A percentile compares a stretch with the other conserved stretches of the same genome.
Evolutionary conservation across 2,113 vertebrate genomes (phyloP).

Genomic region (Odontophorus gujanensis): DNA sequence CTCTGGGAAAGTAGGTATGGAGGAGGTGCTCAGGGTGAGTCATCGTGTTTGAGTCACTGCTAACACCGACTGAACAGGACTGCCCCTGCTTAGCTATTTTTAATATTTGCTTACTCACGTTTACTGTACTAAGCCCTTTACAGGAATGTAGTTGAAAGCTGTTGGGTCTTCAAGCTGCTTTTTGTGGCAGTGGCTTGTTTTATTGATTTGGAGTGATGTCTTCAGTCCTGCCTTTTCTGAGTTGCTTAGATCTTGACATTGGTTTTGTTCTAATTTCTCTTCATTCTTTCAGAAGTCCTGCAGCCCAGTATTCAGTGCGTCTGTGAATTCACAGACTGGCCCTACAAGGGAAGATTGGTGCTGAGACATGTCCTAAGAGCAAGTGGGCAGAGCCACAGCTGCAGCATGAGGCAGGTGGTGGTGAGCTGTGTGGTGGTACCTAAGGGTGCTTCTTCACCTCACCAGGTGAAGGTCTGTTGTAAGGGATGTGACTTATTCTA

Average conservation of each 20-base stretch:
- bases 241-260: neutral
- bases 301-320: neutral
- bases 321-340: too few species aligned
- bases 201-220: neutral
- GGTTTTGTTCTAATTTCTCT: neutral
- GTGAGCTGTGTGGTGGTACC: neutral
- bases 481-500: accelerated
- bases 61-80: neutral
- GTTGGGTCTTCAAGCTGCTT: neutral
- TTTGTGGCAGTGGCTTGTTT: neutral
- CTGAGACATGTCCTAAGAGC: accelerated
- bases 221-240: neutral
- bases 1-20: accelerated
- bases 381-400: neutral
- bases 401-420: accelerated
- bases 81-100: constrained; percentile 34
- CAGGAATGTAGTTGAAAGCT: constrained; percentile 27
- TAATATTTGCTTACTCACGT: constrained; percentile 64
- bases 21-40: constrained; percentile 4
- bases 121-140: constrained; percentile 43
- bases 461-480: neutral
- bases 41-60: neutral
- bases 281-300: neutral
- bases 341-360: accelerated
- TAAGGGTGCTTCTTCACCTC: neutral